These are phyloP conservation scores for Drosophila ficusphila DNA, from an alignment of 1,140 invertebrate species.

Conservation along the genomic window DNA sequence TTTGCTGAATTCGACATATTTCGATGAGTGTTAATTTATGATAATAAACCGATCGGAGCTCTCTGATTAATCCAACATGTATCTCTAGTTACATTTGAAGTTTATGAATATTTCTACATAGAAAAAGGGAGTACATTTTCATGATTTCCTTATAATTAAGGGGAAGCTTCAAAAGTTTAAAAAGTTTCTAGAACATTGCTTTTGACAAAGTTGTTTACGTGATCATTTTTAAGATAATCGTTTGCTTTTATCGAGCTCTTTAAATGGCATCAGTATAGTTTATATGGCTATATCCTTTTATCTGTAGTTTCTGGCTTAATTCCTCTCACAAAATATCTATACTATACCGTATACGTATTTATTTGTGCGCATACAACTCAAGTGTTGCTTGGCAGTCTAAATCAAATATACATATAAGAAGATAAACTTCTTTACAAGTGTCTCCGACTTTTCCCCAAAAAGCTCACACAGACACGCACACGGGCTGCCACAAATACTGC, in stretches of 20 bases:
- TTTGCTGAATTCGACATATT: background rate
- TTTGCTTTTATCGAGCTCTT: background rate
- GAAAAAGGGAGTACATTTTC: too few species aligned
- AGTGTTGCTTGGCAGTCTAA: constrained; percentile 58
- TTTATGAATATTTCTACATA: too few species aligned
- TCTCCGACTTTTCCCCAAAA: constrained; percentile 25
- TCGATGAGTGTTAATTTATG: background rate
- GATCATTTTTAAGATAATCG: background rate
- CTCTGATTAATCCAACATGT: background rate
- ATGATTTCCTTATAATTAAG: too few species aligned
- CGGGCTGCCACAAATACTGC: background rate
- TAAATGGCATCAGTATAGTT: background rate
- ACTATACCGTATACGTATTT: constrained; percentile 19
- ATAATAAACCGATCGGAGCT: background rate
- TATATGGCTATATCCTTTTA: constrained; percentile 3
- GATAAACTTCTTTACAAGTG: constrained; percentile 36
- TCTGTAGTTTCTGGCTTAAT: background rate
- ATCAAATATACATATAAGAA: constrained; percentile 56
- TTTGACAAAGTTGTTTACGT: too few species aligned
- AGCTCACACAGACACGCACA: constrained; percentile 21
- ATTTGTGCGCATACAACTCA: constrained; percentile 38
- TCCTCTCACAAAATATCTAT: background rate
- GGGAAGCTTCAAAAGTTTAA: too few species aligned
- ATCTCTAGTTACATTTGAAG: background rate
- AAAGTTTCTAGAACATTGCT: too few species aligned